Percentiles rank a stretch among this genome's conserved stretches.
Evolutionary conservation across 2,113 vertebrate species (phyloP).

Genomic region (Poecilia latipinna): DNA sequence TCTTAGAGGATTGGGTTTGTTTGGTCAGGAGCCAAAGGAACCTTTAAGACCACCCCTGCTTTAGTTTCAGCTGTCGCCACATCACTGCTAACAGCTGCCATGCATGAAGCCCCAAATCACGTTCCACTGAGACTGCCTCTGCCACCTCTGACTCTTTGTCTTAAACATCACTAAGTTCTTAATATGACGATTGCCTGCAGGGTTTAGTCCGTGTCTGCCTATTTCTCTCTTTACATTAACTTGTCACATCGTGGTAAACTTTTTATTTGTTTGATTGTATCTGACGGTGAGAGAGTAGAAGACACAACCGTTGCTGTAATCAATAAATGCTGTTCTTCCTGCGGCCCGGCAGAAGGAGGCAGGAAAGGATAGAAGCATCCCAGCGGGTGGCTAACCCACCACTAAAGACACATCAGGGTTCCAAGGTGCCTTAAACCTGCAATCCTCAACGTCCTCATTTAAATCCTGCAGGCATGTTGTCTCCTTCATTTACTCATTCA

Average conservation of each 20-base stretch:
- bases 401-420: constrained; percentile 68
- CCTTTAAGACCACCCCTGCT: constrained; percentile 48
- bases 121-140: not conserved
- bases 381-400: not conserved
- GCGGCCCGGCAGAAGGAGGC: not conserved
- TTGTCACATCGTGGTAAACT: not conserved
- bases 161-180: constrained; percentile 50
- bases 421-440: constrained; percentile 76
- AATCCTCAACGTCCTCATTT: constrained; percentile 28
- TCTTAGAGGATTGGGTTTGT: constrained; percentile 4
- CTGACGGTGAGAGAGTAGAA: no score
- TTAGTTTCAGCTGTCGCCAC: constrained; percentile 36
- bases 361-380: not conserved
- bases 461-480: not conserved
- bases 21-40: not conserved
- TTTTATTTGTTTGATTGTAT: not conserved
- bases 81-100: constrained; percentile 25
- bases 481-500: not conserved
- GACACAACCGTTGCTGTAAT: no score
- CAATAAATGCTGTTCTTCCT: not conserved
- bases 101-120: constrained; percentile 30
- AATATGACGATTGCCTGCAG: constrained; percentile 30
- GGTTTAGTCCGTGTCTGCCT: not conserved
- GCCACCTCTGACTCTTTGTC: constrained; percentile 9
- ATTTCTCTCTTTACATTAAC: not conserved